Evolutionary conservation across 2,888 invertebrate genomes (phyloP).

Genomic region (Mycalesis mineus): DNA sequence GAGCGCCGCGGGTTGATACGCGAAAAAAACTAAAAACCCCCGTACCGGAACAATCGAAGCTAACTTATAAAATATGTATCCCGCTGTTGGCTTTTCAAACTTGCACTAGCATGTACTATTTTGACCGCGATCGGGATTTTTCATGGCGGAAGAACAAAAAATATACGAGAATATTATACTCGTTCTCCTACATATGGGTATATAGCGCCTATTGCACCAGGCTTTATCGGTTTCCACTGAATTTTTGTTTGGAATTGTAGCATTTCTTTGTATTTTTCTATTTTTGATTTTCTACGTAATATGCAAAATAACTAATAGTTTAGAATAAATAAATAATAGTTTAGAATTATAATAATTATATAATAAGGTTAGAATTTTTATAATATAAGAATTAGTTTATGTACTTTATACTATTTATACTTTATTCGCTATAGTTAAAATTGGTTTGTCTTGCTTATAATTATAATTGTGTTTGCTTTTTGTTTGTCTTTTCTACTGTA

Average conservation of each 20-base stretch:
- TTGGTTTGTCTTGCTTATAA: too few relatives aligned
- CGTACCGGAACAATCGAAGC: constrained; percentile 75
- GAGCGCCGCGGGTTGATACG: constrained; percentile 40
- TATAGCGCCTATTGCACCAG: constrained; percentile 10
- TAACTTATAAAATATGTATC: constrained; percentile 77
- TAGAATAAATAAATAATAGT: too few relatives aligned
- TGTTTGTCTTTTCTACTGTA: too few relatives aligned
- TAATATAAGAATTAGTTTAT: too few relatives aligned
- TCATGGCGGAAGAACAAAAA: constrained; percentile 49
- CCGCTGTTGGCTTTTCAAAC: constrained; percentile 67
- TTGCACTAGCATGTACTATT: constrained; percentile 61
- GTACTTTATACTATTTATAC: too few relatives aligned
- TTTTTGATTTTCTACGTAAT: too few relatives aligned
- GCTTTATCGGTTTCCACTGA: constrained; percentile 24
- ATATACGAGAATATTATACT: constrained; percentile 33
- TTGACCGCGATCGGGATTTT: constrained; percentile 72
- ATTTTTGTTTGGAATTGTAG: constrained; percentile 14
- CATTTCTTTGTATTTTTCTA: not conserved
- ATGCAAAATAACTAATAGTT: too few relatives aligned
- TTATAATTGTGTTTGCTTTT: too few relatives aligned
- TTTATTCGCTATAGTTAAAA: too few relatives aligned
- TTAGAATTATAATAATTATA: too few relatives aligned
- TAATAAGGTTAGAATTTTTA: too few relatives aligned
- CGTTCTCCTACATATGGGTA: not conserved
- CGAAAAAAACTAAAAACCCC: constrained; percentile 58